Base-by-base conservation (phyloP, 1,140 invertebrate species). In the Drosophila sturtevanti region DNA sequence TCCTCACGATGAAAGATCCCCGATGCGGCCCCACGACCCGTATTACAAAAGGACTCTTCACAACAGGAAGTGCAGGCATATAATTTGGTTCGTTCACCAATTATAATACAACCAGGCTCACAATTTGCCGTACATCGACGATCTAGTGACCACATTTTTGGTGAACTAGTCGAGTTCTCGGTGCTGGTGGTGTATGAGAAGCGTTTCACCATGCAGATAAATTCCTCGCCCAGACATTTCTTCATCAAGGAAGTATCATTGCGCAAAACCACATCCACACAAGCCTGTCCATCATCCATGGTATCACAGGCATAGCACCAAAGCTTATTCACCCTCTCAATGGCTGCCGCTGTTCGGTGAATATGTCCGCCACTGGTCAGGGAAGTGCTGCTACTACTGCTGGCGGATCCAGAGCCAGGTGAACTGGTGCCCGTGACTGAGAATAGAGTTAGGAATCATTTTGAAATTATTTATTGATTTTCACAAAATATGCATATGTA, bases 31-130 rank as follows among this genome's bases (percentile, higher is more conserved):
- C 90, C 90, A 7, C 85, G 79, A 1, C 95, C 95, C 51, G 93
- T 94, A 91, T 97, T 97, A 92, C 96, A 97, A 0, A 95, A 93
- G n/a, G 95, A 95, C 16, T 93, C 93, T 65, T 95, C 94, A 89
- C 97, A 97, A 81, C 97, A 97, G 0, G 95, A 95, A 0, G 96
- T 97, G 85, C 96, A 97, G 2, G 96, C 95, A 86, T 96, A 96
- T 0, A 98, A 91, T 86, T 97, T 97, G 0, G 96, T 97, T 22
- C 97, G 92, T 91, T 98, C 97, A 0, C 96, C 96, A 66, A 97
- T 97, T 6, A 97, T 94, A 68, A 97, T 97, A 92, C 96, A 97
- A 9, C 96, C 96, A 0, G 96, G 94, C 72, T 97, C 96, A 90
- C 97, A 98, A 82, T 95, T 95, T 63, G 94, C 95, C 0, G 95